Evolutionary conservation across 1,140 invertebrate genomes (phyloP).

Genomic region (Drosophila pallidifrons): DNA sequence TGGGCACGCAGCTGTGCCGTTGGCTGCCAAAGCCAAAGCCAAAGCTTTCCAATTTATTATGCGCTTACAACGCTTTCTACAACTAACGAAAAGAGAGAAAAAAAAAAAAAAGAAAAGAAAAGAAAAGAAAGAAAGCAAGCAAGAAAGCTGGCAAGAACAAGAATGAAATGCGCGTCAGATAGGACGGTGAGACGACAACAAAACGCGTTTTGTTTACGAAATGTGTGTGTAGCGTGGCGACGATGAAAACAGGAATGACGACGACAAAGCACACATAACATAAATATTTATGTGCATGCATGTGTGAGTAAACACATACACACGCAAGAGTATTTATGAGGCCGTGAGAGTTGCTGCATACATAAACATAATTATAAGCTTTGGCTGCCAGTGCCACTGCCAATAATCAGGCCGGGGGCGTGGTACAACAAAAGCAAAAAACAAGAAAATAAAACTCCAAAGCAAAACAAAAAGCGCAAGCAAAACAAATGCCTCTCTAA

Average conservation of each 20-base stretch:
- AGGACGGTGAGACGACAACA: slow-evolving; percentile 56
- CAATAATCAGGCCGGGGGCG: slow-evolving; percentile 41
- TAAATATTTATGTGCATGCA: slow-evolving; percentile 37
- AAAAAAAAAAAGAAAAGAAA: not conserved
- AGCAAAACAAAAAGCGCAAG: slow-evolving; percentile 74
- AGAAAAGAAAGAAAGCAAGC: slow-evolving; percentile 10
- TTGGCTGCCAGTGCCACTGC: slow-evolving; percentile 38
- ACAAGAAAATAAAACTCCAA: slow-evolving; percentile 43
- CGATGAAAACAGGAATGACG: slow-evolving; percentile 70
- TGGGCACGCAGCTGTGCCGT: slow-evolving; percentile 60
- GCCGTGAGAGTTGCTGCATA: slow-evolving; percentile 64
- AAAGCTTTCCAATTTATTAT: slow-evolving; percentile 47
- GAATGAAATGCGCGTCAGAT: slow-evolving; percentile 41
- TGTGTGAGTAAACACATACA: slow-evolving; percentile 7
- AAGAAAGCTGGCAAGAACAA: slow-evolving; percentile 25
- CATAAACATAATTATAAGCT: slow-evolving; percentile 76
- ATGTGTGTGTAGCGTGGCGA: slow-evolving; percentile 61
- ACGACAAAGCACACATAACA: slow-evolving; percentile 43
- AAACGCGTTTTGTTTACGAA: slow-evolving; percentile 81
- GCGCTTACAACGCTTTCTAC: slow-evolving; percentile 47
- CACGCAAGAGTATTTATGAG: slow-evolving; percentile 50
- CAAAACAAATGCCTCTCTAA: slow-evolving; percentile 40
- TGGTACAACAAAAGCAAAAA: slow-evolving; percentile 75
- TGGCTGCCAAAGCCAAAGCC: slow-evolving; percentile 12
- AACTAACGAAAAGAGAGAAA: slow-evolving; percentile 18